Evolutionary conservation across 2,113 vertebrate genomes (phyloP).

Genomic region (Epinephelus lanceolatus): DNA sequence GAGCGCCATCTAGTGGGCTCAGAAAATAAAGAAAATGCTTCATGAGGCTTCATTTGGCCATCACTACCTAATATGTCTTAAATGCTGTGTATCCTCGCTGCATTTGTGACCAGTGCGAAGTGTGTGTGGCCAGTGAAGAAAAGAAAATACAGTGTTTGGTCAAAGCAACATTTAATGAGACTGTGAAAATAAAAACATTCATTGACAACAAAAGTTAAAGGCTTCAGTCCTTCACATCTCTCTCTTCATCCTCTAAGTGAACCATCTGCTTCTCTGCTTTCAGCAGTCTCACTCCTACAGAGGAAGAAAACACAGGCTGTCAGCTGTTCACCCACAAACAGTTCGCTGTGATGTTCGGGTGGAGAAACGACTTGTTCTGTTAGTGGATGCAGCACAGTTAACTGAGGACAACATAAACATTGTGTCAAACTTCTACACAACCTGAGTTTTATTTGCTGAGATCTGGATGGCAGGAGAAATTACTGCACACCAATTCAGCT

Average conservation of each 20-base stretch:
- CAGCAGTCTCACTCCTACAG: slow-evolving; percentile 86
- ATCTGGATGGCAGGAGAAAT: no score
- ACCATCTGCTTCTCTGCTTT: slow-evolving; percentile 84
- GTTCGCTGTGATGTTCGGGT: background rate
- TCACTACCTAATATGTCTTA: no score
- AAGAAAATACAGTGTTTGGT: background rate
- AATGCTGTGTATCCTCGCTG: no score
- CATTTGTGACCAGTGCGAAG: no score
- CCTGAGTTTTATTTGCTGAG: no score
- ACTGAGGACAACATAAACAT: background rate
- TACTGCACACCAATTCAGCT: no score
- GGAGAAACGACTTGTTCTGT: background rate
- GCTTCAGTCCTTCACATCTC: slow-evolving; percentile 72
- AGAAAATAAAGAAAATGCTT: no score
- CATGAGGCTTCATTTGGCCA: no score
- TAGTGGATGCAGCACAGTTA: background rate
- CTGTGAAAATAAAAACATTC: background rate
- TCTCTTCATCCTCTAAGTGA: slow-evolving; percentile 92
- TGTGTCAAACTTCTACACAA: no score
- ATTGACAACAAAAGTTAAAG: background rate
- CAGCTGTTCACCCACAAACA: background rate
- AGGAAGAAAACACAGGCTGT: slow-evolving; percentile 42
- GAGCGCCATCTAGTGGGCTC: no score
- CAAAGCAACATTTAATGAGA: slow-evolving; percentile 18
- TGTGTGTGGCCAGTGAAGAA: background rate